Percentiles rank a stretch among this genome's conserved stretches.
phyloP scores from a whole-genome alignment of 2,888 invertebrate genomes.

The Galerucella nymphaeae region DNA sequence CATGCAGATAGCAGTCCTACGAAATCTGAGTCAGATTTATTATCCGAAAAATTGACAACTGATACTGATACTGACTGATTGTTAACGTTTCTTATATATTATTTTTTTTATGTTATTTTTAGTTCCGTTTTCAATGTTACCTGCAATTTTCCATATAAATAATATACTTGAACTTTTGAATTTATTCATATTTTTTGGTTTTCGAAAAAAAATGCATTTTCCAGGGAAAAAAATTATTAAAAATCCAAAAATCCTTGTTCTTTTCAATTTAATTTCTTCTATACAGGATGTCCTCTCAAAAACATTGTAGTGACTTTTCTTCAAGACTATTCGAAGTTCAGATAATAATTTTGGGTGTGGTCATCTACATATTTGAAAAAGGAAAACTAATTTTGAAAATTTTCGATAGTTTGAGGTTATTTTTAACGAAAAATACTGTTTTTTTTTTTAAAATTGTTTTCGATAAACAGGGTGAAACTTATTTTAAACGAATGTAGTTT shows the following conservation, averaged over 20 bases:
- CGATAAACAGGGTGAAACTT: background rate
- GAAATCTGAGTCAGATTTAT: slow-evolving; percentile 8
- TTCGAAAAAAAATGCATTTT: background rate
- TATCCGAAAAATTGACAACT: slow-evolving; percentile 19
- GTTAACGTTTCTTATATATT: slow-evolving; percentile 40
- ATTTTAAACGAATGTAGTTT: background rate
- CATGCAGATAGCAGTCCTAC: slow-evolving; percentile 10
- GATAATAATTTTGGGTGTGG: background rate
- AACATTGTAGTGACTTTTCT: too few relatives aligned
- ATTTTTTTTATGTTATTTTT: slow-evolving; percentile 39
- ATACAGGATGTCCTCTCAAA: too few relatives aligned
- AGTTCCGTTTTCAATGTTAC: slow-evolving; percentile 32
- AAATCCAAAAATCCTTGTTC: too few relatives aligned
- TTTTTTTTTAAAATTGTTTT: slow-evolving; percentile 5
- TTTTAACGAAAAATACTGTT: background rate
- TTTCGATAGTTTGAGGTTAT: background rate
- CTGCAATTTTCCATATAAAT: slow-evolving; percentile 15
- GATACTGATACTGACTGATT: slow-evolving; percentile 41
- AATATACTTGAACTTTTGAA: background rate
- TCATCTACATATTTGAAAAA: too few relatives aligned
- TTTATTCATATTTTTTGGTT: background rate
- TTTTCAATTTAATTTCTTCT: background rate
- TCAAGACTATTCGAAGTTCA: too few relatives aligned
- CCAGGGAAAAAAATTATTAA: background rate
- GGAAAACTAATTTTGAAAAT: background rate